Percentiles rank a stretch among this genome's conserved stretches.
phyloP scores from a whole-genome alignment of 2,797 vertebrate genomes.

The Serranus cabrilla region DNA sequence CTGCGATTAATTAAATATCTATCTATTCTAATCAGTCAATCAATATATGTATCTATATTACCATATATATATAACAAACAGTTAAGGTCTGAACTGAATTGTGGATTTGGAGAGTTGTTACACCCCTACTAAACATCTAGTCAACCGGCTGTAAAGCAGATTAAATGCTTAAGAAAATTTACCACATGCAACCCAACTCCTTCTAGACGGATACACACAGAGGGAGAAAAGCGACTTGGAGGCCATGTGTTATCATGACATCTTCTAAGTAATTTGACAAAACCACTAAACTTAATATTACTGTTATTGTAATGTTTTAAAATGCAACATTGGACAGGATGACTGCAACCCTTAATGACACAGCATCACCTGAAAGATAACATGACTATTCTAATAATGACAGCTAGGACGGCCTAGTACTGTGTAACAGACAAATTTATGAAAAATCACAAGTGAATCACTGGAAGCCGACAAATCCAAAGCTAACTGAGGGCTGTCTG shows the following conservation, averaged over 20 bases:
- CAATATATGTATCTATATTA: too few relatives aligned
- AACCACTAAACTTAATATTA: not conserved
- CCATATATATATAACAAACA: too few relatives aligned
- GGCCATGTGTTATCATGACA: not conserved
- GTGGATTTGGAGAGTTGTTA: too few relatives aligned
- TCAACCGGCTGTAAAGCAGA: not conserved
- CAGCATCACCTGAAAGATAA: conserved; percentile 26
- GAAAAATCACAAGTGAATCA: conserved; percentile 61
- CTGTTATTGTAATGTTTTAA: not conserved
- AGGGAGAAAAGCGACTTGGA: not conserved
- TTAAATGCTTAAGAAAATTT: not conserved
- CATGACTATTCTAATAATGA: conserved; percentile 30
- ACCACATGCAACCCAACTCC: not conserved
- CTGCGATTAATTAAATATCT: too few relatives aligned
- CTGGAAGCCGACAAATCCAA: conserved; percentile 69
- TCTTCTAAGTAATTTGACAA: not conserved
- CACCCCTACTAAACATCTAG: not conserved
- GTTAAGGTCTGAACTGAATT: too few relatives aligned
- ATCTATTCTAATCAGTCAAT: too few relatives aligned
- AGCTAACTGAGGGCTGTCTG: conserved; percentile 78
- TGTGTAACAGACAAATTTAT: conserved; percentile 45
- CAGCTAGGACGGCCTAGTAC: conserved; percentile 43
- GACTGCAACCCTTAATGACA: not conserved
- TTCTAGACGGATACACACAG: not conserved
- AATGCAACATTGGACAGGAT: not conserved